Conservation (phyloP, 2,888 invertebrate genomes). For the Schizaphis graminum region DNA sequence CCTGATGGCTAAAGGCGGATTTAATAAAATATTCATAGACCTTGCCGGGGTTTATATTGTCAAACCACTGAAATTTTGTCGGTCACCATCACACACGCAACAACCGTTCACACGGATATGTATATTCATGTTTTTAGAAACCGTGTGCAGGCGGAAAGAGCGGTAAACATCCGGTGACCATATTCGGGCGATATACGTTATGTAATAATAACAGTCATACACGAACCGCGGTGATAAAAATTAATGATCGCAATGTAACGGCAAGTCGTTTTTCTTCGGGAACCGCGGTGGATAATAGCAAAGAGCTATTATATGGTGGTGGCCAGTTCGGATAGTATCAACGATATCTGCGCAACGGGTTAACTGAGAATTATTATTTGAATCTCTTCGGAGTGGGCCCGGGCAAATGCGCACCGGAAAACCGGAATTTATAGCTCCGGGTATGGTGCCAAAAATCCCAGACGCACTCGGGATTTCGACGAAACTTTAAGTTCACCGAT, state of each 20-base stretch:
- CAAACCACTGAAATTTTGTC: neutral
- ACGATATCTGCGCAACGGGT: conserved; percentile 19
- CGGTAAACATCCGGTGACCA: neutral
- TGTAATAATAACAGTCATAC: neutral
- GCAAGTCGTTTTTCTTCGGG: neutral
- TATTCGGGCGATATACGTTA: neutral
- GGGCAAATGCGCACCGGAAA: conserved; percentile 29
- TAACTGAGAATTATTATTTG: conserved; percentile 60
- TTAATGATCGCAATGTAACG: neutral
- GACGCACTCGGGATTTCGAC: conserved; percentile 55
- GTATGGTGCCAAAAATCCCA: conserved; percentile 58
- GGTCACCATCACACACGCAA: neutral
- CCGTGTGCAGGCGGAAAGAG: neutral
- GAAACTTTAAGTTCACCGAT: conserved; percentile 29
- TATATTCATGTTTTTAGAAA: neutral
- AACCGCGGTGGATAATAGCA: neutral
- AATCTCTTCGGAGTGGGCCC: neutral
- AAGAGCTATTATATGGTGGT: neutral
- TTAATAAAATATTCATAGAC: conserved; percentile 13
- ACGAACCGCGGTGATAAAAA: neutral
- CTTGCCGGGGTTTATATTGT: neutral
- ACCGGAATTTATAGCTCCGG: conserved; percentile 44
- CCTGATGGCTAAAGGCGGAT: too few relatives aligned
- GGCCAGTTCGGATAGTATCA: neutral
- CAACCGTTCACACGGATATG: neutral